phyloP scores from a whole-genome alignment of 1,140 invertebrate species.

The Drosophila eugracilis region DNA sequence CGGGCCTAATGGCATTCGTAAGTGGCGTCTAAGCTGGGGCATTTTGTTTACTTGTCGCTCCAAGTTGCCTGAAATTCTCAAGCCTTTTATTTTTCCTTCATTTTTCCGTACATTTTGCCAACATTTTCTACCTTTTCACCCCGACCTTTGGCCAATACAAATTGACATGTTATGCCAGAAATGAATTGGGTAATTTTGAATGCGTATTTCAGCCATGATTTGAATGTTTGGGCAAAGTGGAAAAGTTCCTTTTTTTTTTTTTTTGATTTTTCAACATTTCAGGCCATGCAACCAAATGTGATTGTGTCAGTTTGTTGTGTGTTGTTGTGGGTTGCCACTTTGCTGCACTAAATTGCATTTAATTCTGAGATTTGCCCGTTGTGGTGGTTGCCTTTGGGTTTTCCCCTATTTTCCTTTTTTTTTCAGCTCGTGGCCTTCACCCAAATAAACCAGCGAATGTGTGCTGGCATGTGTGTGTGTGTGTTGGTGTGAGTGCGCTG shows the following conservation, averaged over 20 bases:
- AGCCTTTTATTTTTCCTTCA: too few relatives aligned
- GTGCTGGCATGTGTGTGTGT: constrained; percentile 22
- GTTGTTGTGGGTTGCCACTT: constrained; percentile 67
- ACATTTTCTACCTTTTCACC: neutral
- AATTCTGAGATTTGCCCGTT: constrained; percentile 75
- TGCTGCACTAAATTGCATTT: constrained; percentile 82
- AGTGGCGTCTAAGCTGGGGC: constrained; percentile 69
- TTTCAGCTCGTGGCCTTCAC: constrained; percentile 63
- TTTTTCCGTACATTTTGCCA: constrained; percentile 27
- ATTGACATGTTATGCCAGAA: constrained; percentile 79
- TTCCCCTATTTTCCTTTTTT: constrained; percentile 30
- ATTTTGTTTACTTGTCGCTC: constrained; percentile 56
- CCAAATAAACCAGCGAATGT: constrained; percentile 64
- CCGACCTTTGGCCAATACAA: constrained; percentile 56
- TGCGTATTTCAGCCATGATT: constrained; percentile 46
- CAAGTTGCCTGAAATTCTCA: constrained; percentile 21
- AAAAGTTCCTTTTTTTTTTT: constrained; percentile 52
- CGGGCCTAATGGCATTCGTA: constrained; percentile 72
- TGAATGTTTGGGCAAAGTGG: constrained; percentile 15
- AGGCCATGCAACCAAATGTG: constrained; percentile 51
- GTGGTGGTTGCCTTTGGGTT: constrained; percentile 36
- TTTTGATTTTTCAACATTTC: constrained; percentile 44
- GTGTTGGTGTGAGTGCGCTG: constrained; percentile 5
- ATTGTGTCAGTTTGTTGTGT: constrained; percentile 38
- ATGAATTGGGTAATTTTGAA: constrained; percentile 77